phyloP scores from a whole-genome alignment of 2,113 vertebrate species.

The Pao palembangensis region DNA sequence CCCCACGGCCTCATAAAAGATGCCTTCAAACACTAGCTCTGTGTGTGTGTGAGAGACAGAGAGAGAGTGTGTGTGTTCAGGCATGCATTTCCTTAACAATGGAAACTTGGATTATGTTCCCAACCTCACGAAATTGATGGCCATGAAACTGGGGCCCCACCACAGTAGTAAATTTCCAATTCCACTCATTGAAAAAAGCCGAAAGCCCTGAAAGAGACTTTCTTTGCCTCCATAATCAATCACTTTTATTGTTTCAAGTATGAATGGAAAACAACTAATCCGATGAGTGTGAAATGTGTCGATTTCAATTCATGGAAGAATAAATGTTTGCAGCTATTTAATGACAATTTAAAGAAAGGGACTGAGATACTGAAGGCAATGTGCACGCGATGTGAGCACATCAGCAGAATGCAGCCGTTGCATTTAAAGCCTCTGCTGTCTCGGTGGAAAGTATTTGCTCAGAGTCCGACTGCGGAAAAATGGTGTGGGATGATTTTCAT shows the following conservation, averaged over 20 bases:
- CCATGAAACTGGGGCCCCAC: conserved; percentile 50
- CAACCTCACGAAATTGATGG: conserved; percentile 64
- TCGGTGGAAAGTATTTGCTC: conserved; percentile 27
- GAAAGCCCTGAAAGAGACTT: conserved; percentile 32
- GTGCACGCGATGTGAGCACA: not conserved
- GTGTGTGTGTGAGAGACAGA: conserved; percentile 6
- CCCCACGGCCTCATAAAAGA: conserved; percentile 36
- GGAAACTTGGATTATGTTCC: conserved; percentile 63
- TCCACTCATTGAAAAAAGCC: conserved; percentile 57
- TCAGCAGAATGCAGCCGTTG: not conserved
- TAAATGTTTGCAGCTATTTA: no score
- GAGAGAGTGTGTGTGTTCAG: conserved; percentile 22
- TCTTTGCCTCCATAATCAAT: conserved; percentile 43
- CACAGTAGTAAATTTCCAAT: conserved; percentile 60
- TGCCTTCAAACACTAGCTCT: conserved; percentile 25
- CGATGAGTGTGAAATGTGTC: not conserved
- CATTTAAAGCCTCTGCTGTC: conserved; percentile 12
- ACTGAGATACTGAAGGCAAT: no score
- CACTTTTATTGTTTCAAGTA: conserved; percentile 37
- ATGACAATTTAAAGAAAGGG: no score
- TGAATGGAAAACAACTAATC: conserved; percentile 9
- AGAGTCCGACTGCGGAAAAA: conserved; percentile 32
- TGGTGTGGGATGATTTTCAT: conserved; percentile 32
- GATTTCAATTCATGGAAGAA: no score
- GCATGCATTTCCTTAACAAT: conserved; percentile 64